phyloP scores from a whole-genome alignment of 2,113 vertebrate species.

The Podocnemis expansa region DNA sequence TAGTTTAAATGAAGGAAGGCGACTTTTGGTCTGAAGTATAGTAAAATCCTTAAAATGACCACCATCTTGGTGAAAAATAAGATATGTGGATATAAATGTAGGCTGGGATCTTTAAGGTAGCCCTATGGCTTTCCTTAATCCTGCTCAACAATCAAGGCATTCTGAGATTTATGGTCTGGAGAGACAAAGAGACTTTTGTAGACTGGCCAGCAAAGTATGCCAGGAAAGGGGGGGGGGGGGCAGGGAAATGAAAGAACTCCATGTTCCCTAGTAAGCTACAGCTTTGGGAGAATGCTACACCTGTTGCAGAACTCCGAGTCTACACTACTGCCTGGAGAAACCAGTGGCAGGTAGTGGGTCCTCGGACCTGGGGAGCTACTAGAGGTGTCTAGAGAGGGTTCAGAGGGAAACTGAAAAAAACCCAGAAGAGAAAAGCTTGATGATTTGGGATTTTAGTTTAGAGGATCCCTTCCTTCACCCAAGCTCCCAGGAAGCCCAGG shows the following conservation, averaged over 20 bases:
- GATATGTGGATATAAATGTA: background rate
- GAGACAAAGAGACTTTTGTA: background rate
- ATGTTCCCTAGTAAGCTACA: background rate
- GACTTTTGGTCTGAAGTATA: background rate
- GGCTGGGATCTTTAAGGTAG: too few species aligned
- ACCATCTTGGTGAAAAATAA: background rate
- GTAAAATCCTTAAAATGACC: background rate
- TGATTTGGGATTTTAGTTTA: background rate
- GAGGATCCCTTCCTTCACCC: background rate
- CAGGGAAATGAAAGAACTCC: background rate
- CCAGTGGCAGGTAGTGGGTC: too few species aligned
- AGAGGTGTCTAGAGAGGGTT: background rate
- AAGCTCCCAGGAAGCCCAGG: background rate
- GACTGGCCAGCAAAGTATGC: too few species aligned
- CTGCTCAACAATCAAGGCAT: background rate
- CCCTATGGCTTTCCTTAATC: background rate
- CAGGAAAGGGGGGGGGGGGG: accelerated
- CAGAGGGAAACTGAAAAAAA: background rate
- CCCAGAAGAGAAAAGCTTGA: accelerated
- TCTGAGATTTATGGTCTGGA: background rate
- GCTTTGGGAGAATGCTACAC: background rate
- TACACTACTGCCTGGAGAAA: too few species aligned
- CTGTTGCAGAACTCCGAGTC: background rate
- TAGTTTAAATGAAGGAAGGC: too few species aligned
- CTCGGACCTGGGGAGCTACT: background rate